Evolutionary conservation across 2,113 vertebrate species (phyloP).

Genomic region (Eurypyga helias): DNA sequence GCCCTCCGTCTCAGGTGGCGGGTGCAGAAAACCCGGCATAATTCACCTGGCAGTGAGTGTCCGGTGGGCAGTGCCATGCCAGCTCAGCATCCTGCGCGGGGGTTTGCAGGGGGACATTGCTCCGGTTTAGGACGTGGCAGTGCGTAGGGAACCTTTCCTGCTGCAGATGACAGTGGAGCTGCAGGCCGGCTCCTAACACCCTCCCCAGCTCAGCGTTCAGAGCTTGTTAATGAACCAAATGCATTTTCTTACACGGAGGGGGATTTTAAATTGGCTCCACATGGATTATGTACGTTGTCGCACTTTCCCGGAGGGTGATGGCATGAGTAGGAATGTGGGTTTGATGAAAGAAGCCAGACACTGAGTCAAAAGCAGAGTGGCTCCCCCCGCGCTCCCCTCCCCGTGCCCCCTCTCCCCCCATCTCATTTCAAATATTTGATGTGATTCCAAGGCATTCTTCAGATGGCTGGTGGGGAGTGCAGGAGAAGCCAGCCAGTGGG

Average conservation of each 20-base stretch:
- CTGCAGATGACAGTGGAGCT: neutral
- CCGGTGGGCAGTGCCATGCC: neutral
- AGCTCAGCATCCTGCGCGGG: neutral
- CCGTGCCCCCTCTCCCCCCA: neutral
- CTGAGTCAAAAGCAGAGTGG: neutral
- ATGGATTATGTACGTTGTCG: neutral
- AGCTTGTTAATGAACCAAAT: neutral
- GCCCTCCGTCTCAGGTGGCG: neutral
- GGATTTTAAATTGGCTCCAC: constrained; percentile 48
- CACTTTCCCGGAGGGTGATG: constrained; percentile 49
- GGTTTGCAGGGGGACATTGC: neutral
- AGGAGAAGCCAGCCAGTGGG: neutral
- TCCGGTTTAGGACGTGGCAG: neutral
- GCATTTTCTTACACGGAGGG: neutral
- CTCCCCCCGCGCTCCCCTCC: neutral
- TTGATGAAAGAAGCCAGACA: constrained; percentile 47
- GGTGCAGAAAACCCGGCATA: accelerated
- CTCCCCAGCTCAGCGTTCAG: neutral
- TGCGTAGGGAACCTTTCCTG: neutral
- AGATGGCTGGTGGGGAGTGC: neutral
- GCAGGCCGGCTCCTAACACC: neutral
- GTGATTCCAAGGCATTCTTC: constrained; percentile 45
- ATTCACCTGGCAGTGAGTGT: neutral
- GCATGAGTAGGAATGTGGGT: constrained; percentile 1
- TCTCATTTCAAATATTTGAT: constrained; percentile 25